Evolutionary conservation across 1,140 invertebrate species (phyloP).

Genomic region (Apis dorsata): DNA sequence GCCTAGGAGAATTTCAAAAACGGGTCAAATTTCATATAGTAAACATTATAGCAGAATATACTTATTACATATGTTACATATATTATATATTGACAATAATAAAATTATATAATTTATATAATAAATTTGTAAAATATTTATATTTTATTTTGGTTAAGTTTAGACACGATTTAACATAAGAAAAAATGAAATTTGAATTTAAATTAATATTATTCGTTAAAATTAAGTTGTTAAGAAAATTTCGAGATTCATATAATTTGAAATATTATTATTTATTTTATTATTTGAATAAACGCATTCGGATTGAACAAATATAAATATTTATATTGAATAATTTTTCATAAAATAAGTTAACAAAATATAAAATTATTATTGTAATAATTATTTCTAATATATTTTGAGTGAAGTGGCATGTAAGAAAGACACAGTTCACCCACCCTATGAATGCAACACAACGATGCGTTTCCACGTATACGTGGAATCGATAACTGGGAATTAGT

Average conservation of each 20-base stretch:
- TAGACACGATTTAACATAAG: too few species aligned
- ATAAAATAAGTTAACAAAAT: neutral
- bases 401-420: constrained; percentile 34
- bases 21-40: neutral
- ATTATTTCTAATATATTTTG: constrained; percentile 20
- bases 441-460: constrained; percentile 60
- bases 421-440: constrained; percentile 46
- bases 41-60: neutral
- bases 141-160: neutral
- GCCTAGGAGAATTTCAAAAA: neutral
- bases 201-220: neutral
- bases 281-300: neutral
- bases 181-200: neutral
- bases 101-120: neutral
- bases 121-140: too few species aligned
- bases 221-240: neutral
- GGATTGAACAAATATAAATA: neutral
- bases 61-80: neutral
- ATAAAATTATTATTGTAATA: neutral
- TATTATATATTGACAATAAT: neutral
- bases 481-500: constrained; percentile 75
- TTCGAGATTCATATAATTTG: neutral
- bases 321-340: neutral
- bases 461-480: constrained; percentile 67
- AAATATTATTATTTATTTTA: neutral